Base-by-base conservation (phyloP, 2,888 invertebrate genomes). In the Dexiosoma caninum region DNA sequence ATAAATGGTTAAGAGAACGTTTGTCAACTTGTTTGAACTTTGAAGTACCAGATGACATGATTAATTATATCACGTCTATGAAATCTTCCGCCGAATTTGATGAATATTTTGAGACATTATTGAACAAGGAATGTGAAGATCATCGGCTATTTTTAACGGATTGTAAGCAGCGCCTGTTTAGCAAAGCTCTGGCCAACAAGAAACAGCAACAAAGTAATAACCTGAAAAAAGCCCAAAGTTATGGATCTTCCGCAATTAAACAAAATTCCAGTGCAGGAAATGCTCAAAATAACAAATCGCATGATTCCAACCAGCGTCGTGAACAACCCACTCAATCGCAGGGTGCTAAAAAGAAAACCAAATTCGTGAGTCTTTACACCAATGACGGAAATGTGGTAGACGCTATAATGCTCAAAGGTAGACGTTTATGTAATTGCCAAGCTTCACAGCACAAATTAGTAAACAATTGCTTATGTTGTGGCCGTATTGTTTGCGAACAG, bases 381-480 rank as follows among this genome's bases (percentile, higher is more conserved):
- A 92, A 93, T 84, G 95, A 95, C 85, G 95, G 95, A 7, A 91
- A 92, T 64, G 77, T 87, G 0, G 92, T 91, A 6, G 92, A 93
- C 83, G 91, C 91, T n/a, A 90, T 93, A 9, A 82, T 92, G 72
- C 83, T 93, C 0, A 93, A 93, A 89, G 98, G 98, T 10, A 92
- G 99, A 40, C 95, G 95, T 86, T 91, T 91, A 60, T 99, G 99
- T 90, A 94, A 96, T 76, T 99, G 99, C 87, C 96, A 98, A 89
- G 98, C 98, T 0, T 92, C 94, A 3, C 95, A 94, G 86, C 99
- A 99, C 89, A 92, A 93, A 69, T 91, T 99, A 55, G 92, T 99
- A 74, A 97, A 96, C 88, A 99, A 99, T 90, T 99, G 99, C 86
- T 88, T 95, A 10, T 93, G 93, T 79, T 99, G 99, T 90, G 99